These are phyloP conservation scores for Lepidotrigona ventralis DNA, from an alignment of 1,140 invertebrate species.

Conservation along the genomic window DNA sequence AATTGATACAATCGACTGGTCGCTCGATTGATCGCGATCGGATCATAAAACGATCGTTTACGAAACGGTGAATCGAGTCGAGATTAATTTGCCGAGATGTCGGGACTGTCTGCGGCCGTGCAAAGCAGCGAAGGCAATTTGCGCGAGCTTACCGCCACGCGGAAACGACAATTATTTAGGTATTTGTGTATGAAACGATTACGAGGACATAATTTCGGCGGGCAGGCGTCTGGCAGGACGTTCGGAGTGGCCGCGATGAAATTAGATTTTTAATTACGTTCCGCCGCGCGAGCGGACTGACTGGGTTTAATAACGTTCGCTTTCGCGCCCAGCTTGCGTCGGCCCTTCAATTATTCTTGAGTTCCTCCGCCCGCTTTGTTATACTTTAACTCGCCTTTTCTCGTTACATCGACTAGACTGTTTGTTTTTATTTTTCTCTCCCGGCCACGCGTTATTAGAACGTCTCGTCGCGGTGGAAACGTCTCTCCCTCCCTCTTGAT, in stretches of 20 bases:
- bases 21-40: constrained; percentile 1
- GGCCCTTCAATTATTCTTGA: constrained; percentile 54
- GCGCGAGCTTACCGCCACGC: neutral
- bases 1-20: neutral
- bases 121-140: constrained; percentile 19
- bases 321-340: constrained; percentile 43
- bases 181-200: constrained; percentile 41
- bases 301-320: constrained; percentile 57
- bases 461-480: no score
- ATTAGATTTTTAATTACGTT: constrained; percentile 53
- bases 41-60: constrained; percentile 7
- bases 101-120: neutral
- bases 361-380: constrained; percentile 52
- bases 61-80: neutral
- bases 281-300: neutral
- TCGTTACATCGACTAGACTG: constrained; percentile 38
- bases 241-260: constrained; percentile 29
- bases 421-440: neutral
- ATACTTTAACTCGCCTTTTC: constrained; percentile 56
- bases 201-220: constrained; percentile 34
- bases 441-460: neutral
- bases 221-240: neutral
- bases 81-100: constrained; percentile 16
- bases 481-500: neutral
- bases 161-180: constrained; percentile 36